Conservation (phyloP, 2,888 invertebrate genomes). For the Saturnia japonica region DNA sequence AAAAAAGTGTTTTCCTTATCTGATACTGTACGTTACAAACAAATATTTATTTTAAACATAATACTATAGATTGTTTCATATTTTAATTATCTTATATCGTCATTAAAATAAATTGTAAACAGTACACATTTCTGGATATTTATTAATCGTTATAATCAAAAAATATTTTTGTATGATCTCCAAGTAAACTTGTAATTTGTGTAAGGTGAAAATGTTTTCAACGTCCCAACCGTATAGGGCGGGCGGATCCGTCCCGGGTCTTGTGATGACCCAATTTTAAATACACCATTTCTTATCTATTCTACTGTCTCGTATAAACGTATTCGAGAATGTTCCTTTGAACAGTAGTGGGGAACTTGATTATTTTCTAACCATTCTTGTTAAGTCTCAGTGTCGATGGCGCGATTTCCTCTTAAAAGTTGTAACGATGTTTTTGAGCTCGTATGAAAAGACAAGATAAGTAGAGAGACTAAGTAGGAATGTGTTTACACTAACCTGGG, state of each 20-base stretch:
- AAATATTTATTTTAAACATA: too few species aligned
- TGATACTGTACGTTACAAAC: too few species aligned
- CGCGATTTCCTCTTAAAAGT: slow-evolving; percentile 26
- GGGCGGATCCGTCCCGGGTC: slow-evolving; percentile 36
- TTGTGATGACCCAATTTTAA: slow-evolving; percentile 45
- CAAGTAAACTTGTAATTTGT: slow-evolving; percentile 1
- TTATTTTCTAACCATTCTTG: slow-evolving; percentile 31
- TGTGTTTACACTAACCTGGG: slow-evolving; percentile 13
- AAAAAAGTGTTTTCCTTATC: too few species aligned
- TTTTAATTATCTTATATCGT: too few species aligned
- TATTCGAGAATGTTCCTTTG: slow-evolving; percentile 33
- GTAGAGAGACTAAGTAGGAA: slow-evolving; percentile 12
- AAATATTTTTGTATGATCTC: not conserved
- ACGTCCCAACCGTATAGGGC: slow-evolving; percentile 23
- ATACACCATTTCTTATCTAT: slow-evolving; percentile 37
- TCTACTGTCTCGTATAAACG: slow-evolving; percentile 28
- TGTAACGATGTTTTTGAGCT: slow-evolving; percentile 23
- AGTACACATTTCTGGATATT: too few species aligned
- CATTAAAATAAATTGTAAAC: not conserved
- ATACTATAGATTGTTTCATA: too few species aligned
- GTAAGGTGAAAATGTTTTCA: slow-evolving; percentile 1
- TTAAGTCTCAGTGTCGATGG: slow-evolving; percentile 24
- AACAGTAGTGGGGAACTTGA: slow-evolving; percentile 26
- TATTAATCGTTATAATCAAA: not conserved
- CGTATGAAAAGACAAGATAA: slow-evolving; percentile 15